Evolutionary conservation across 1,140 invertebrate species (phyloP), one percentile per base, ranked within the genome.

Genomic region (Diprion similis): DNA sequence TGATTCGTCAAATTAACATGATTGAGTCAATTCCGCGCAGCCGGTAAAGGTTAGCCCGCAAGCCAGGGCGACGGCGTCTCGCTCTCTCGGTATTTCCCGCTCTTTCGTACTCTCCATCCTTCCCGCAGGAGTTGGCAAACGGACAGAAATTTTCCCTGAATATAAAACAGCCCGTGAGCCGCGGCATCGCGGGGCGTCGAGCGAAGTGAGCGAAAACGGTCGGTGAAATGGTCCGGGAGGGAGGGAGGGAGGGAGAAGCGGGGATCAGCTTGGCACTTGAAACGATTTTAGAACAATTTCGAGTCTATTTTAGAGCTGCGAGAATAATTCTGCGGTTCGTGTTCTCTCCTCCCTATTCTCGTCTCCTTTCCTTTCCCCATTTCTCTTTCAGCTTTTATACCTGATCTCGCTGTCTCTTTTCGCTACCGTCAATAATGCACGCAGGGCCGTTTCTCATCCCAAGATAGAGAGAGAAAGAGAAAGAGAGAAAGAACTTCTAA

Each of bases 1-100:
- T 87, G 82, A 88, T 88, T 87, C 83, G 81, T 81, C 80, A 85
- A 87, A 88, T 88, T 88, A 88, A 87, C 87, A 86, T 87, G 86
- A 88, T 88, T 85, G 86, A 88, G 87, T 88, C 87, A 84, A 82
- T 78, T 80, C 70, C 79, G 72, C 81, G 24, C 24, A 37, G 24
- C 24, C 24, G 24, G 24, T 37, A 37, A 37, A 37, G 24, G 24
- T 37, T 37, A 37, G 24, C 80, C 75, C 76, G 71, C 78, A 76
- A 77, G 78, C 77, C 76, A 69, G 73, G 75, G 67, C 75, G 73
- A 71, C 76, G 71, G 77, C 79, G 75, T 79, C 68, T 11, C 77
- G 74, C 66, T 67, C 13, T 10, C 15, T 24, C 17, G 59, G 67
- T 68, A 46, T 48, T 13, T 65, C 72, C 24, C 24, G 24, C 24